phyloP scores from a whole-genome alignment of 2,888 invertebrate species.

The Pharmacophagus antenor region DNA sequence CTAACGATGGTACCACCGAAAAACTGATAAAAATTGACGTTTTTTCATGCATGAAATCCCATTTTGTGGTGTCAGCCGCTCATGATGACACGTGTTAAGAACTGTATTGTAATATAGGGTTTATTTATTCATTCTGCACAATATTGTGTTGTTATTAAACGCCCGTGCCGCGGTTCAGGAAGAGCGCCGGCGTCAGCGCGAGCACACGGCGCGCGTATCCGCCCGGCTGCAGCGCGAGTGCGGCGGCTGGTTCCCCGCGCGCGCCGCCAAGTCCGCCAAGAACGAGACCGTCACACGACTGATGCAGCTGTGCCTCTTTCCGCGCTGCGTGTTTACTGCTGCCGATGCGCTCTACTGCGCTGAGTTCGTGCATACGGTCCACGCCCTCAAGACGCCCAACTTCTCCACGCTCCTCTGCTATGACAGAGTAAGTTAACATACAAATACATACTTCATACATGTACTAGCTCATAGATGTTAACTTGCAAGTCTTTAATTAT shows the following conservation, averaged over 20 bases:
- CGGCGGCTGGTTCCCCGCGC: constrained; percentile 91
- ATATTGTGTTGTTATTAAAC: background rate
- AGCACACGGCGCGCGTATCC: constrained; percentile 95
- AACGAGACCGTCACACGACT: constrained; percentile 98
- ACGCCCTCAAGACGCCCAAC: constrained; percentile 96
- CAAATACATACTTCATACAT: too few relatives aligned
- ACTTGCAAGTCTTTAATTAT: too few relatives aligned
- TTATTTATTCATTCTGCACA: too few relatives aligned
- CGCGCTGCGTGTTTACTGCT: constrained; percentile 97
- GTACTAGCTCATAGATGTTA: too few relatives aligned
- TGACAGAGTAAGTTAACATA: constrained; percentile 88
- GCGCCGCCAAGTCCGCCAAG: constrained; percentile 93
- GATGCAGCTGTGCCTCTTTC: constrained; percentile 97
- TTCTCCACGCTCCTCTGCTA: constrained; percentile 98
- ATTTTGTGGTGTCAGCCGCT: too few relatives aligned
- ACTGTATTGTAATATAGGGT: too few relatives aligned
- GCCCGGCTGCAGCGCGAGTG: constrained; percentile 88
- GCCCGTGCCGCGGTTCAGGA: constrained; percentile 79
- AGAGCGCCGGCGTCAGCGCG: constrained; percentile 95
- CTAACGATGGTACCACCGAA: too few relatives aligned
- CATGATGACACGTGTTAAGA: too few relatives aligned
- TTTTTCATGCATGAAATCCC: too few relatives aligned
- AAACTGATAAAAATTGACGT: too few relatives aligned
- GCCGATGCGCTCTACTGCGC: constrained; percentile 98
- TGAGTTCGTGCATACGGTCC: constrained; percentile 97